Evolutionary conservation across 1,140 invertebrate genomes (phyloP).

Genomic region (Papilio xuthus): DNA sequence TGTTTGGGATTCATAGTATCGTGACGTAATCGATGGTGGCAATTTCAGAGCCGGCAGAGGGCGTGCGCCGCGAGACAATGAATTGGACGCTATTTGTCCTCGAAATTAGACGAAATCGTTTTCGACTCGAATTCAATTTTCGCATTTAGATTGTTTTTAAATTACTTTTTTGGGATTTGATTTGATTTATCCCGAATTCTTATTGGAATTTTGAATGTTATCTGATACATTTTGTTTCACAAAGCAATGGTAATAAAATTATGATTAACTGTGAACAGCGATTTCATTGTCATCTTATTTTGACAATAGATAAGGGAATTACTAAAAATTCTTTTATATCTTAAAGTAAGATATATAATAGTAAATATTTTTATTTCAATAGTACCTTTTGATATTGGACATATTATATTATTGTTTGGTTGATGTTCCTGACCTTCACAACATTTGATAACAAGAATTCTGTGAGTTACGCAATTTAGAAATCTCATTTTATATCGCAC

Average conservation of each 20-base stretch:
- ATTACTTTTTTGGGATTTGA: slow-evolving; percentile 17
- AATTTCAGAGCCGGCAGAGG: slow-evolving; percentile 5
- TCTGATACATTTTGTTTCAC: background rate
- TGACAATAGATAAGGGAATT: no score
- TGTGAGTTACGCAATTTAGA: background rate
- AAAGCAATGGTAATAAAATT: background rate
- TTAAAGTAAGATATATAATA: no score
- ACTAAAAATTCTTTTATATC: no score
- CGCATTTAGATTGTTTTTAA: slow-evolving; percentile 20
- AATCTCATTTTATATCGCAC: slow-evolving; percentile 16
- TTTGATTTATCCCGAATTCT: slow-evolving; percentile 6
- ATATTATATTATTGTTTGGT: no score
- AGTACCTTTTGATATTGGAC: no score
- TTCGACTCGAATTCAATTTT: slow-evolving; percentile 8
- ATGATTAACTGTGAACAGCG: background rate
- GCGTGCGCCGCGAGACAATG: slow-evolving; percentile 1
- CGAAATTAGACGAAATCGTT: slow-evolving; percentile 20
- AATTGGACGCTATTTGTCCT: slow-evolving; percentile 11
- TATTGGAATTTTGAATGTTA: background rate
- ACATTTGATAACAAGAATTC: background rate
- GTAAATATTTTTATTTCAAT: no score
- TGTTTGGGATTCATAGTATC: background rate
- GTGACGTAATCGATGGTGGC: background rate
- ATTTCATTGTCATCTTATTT: background rate
- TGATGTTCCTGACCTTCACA: no score